Base-by-base conservation (phyloP, 2,797 vertebrate species). In the Neostethus bicornis region DNA sequence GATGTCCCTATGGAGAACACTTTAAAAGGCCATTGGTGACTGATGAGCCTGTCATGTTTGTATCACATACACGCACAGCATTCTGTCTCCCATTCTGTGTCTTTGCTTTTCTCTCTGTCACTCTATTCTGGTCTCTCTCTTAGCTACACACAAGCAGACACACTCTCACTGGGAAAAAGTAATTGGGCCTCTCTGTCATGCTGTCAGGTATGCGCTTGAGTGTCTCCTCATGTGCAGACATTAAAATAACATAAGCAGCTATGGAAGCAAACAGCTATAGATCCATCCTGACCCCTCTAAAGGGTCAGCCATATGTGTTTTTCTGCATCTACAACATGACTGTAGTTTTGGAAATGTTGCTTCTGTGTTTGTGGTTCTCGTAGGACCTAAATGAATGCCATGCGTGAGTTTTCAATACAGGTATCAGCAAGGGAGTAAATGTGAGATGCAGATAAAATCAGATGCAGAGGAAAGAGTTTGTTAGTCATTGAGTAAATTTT, bases 121-220 rank as follows among this genome's bases (percentile, higher is more conserved):
- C 42, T 67, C n/a, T 14, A 21, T 35, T 42, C 19, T 59, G 25
- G 20, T 10, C 48, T 37, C 34, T 39, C 31, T 49, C 41, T 60
- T 34, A 52, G 16, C 59, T 61, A 60, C 57, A 55, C 51, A 44
- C 46, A 71, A 53, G 60, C 51, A 55, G 51, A 52, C 52, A 48
- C 53, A 17, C 25, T 26, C 26, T 61, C 83, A 63, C 68, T 13
- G 47, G 70, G 80, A 78, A 79, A 63, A 65, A 55, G 67, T 89
- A 92, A 92, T 89, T 90, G 87, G 85, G 75, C 48, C 76, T 62
- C 81, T 90, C 87, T 75, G 77, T 92, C 90, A 89, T 90, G 74
- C 78, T 90, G 87, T 90, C 90, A 90, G 79, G 77, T 75, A 71
- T 80, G 77, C 84, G 76, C 75, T 85, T 75, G 79, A 83, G 84